Evolutionary conservation across 1,140 invertebrate species (phyloP).

Genomic region (Ruditapes philippinarum): DNA sequence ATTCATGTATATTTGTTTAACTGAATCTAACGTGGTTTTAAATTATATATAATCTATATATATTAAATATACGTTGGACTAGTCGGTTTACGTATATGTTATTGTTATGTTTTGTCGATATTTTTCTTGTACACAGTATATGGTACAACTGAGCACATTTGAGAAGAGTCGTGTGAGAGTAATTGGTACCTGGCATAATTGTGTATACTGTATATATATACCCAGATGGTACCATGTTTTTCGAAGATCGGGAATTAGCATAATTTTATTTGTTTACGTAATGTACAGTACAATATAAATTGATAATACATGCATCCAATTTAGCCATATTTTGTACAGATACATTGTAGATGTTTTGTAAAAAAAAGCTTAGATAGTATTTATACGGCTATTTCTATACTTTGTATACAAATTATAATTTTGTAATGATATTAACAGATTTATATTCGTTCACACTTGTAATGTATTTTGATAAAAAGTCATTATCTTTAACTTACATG

Average conservation of each 20-base stretch:
- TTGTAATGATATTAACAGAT: slow-evolving; percentile 35
- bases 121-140: neutral
- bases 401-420: slow-evolving; percentile 50
- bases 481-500: slow-evolving; percentile 28
- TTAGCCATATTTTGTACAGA: slow-evolving; percentile 16
- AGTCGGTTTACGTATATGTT: neutral
- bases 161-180: neutral
- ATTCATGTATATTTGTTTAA: neutral
- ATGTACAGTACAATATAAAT: neutral
- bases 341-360: neutral
- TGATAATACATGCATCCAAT: slow-evolving; percentile 1
- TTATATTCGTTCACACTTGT: slow-evolving; percentile 19
- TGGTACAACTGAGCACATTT: neutral
- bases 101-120: neutral
- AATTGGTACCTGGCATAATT: no score
- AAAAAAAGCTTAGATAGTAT: slow-evolving; percentile 34
- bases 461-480: slow-evolving; percentile 29
- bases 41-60: no score
- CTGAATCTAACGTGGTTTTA: neutral
- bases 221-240: no score
- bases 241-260: neutral
- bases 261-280: neutral
- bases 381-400: slow-evolving; percentile 24
- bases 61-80: neutral
- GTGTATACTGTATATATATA: no score